These are phyloP conservation scores for Drosophila willistoni DNA, from an alignment of 1,140 invertebrate species.

Conservation along the genomic window DNA sequence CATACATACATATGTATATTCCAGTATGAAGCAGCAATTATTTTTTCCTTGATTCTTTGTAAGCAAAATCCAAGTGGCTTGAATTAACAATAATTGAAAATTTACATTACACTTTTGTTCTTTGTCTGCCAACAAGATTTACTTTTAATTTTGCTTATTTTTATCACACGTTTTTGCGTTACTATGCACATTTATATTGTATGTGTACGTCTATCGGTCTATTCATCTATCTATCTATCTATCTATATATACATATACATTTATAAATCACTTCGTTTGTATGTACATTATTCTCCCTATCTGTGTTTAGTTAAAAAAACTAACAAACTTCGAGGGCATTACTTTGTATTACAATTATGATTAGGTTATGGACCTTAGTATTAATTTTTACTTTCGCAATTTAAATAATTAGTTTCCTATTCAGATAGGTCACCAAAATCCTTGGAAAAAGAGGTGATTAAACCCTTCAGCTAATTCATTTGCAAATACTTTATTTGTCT, in stretches of 20 bases:
- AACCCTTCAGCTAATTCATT: background rate
- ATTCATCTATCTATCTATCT: background rate
- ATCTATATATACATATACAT: background rate
- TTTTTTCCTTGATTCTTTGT: background rate
- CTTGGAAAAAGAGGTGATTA: no score
- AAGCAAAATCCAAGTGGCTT: background rate
- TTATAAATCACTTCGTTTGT: background rate
- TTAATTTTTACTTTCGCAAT: background rate
- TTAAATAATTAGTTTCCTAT: background rate
- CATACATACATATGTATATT: background rate
- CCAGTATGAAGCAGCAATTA: background rate
- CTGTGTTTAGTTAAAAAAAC: background rate
- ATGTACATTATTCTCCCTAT: background rate
- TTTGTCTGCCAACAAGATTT: slow-evolving; percentile 11
- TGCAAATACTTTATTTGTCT: background rate
- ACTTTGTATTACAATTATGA: background rate
- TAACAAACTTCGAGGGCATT: background rate
- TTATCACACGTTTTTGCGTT: slow-evolving; percentile 5
- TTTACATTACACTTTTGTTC: slow-evolving; percentile 9
- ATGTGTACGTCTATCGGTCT: background rate
- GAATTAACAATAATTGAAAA: slow-evolving; percentile 2
- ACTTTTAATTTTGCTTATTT: slow-evolving; percentile 1
- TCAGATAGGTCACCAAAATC: background rate
- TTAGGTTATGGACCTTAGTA: slow-evolving; percentile 1
- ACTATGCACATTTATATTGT: background rate